These are phyloP conservation scores for Polydrusus cervinus DNA, from an alignment of 2,888 invertebrate species.

Conservation along the genomic window DNA sequence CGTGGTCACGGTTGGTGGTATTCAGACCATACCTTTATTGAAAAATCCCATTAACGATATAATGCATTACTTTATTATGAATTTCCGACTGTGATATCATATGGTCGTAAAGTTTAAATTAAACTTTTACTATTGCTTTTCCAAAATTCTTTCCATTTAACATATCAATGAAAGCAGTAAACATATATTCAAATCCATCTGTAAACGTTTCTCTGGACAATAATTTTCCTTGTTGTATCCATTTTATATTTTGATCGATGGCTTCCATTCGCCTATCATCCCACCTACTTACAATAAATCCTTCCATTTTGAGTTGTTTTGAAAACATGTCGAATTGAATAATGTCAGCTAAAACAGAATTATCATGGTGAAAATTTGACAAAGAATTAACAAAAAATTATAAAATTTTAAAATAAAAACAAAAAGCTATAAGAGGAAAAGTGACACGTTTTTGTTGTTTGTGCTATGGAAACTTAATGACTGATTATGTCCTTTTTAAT, in stretches of 20 bases:
- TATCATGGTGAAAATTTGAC: too few relatives aligned
- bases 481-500: too few relatives aligned
- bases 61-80: too few relatives aligned
- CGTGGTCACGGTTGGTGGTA: too few relatives aligned
- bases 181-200: constrained; percentile 75
- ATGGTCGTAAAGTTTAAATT: not conserved
- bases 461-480: too few relatives aligned
- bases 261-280: constrained; percentile 77
- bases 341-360: constrained; percentile 55
- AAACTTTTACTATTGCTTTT: constrained; percentile 62
- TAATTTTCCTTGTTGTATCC: constrained; percentile 81
- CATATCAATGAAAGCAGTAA: constrained; percentile 61
- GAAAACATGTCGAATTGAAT: constrained; percentile 58
- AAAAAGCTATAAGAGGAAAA: too few relatives aligned
- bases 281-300: constrained; percentile 61
- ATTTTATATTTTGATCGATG: constrained; percentile 76
- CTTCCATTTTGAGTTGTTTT: constrained; percentile 61
- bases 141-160: constrained; percentile 61
- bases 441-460: too few relatives aligned
- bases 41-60: too few relatives aligned
- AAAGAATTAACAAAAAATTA: too few relatives aligned
- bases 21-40: too few relatives aligned
- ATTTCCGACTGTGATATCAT: too few relatives aligned
- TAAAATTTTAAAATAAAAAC: too few relatives aligned
- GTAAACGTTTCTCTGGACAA: constrained; percentile 81